phyloP scores from a whole-genome alignment of 2,888 invertebrate species.

The Nemapogon koenigi region DNA sequence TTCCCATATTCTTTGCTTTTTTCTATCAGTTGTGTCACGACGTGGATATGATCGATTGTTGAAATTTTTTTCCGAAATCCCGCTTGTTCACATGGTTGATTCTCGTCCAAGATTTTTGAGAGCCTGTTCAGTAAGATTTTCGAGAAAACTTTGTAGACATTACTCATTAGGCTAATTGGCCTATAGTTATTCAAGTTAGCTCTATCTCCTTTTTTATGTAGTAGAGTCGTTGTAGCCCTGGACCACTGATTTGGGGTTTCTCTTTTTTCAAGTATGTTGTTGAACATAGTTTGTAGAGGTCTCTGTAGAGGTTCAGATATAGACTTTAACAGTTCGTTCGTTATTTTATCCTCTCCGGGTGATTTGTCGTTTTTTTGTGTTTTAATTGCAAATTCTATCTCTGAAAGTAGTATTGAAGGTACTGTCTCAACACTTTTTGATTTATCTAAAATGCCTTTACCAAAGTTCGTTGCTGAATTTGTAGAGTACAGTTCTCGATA shows the following conservation, averaged over 20 bases:
- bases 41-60: slow-evolving; percentile 10
- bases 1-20: slow-evolving; percentile 11
- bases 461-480: neutral
- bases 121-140: slow-evolving; percentile 11
- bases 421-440: neutral
- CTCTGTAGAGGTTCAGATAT: neutral
- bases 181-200: slow-evolving; percentile 12
- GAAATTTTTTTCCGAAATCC: slow-evolving; percentile 10
- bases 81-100: slow-evolving; percentile 12
- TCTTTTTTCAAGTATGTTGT: neutral
- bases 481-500: slow-evolving; percentile 6
- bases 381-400: neutral
- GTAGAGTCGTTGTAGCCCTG: slow-evolving; percentile 1
- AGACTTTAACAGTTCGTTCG: slow-evolving; percentile 1
- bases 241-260: slow-evolving; percentile 5
- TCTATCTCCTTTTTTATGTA: slow-evolving; percentile 4
- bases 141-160: slow-evolving; percentile 12
- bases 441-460: neutral
- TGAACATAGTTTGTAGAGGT: slow-evolving; percentile 1
- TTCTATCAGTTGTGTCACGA: slow-evolving; percentile 11
- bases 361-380: slow-evolving; percentile 1
- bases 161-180: slow-evolving; percentile 12
- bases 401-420: neutral
- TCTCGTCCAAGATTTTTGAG: slow-evolving; percentile 9
- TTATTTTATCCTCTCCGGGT: slow-evolving; percentile 3